A percentile compares a stretch with the other conserved stretches of the same genome.
Evolutionary conservation across 2,888 invertebrate species (phyloP).

Genomic region (Ophioninae sp.): DNA sequence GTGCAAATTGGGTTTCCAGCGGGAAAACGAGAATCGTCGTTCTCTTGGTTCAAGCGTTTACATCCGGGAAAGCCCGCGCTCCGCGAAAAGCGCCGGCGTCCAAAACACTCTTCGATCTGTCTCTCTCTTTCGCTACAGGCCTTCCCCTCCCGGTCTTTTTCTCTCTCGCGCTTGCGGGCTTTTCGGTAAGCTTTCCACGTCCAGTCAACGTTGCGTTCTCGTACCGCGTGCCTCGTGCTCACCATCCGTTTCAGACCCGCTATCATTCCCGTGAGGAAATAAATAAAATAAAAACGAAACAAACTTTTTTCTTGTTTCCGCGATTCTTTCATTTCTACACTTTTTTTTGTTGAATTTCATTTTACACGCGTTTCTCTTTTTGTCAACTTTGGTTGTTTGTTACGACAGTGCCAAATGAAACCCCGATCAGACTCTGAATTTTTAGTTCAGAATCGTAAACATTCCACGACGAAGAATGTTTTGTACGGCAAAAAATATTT

Average conservation of each 20-base stretch:
- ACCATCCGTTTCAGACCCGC: background rate
- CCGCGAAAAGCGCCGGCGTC: conserved; percentile 46
- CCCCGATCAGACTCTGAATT: background rate
- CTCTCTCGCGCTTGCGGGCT: conserved; percentile 22
- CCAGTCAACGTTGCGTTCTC: conserved; percentile 55
- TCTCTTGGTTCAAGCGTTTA: background rate
- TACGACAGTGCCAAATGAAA: background rate
- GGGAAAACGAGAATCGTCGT: background rate
- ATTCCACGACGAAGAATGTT: background rate
- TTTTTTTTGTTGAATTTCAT: background rate
- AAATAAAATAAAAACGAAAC: too few relatives aligned
- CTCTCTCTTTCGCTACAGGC: conserved; percentile 12
- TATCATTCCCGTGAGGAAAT: background rate
- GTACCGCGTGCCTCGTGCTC: conserved; percentile 38
- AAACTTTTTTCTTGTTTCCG: background rate
- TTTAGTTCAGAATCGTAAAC: background rate
- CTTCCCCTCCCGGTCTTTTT: conserved; percentile 1
- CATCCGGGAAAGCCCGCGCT: conserved; percentile 44
- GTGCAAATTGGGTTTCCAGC: background rate
- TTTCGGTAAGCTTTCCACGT: conserved; percentile 20
- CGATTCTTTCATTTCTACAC: background rate
- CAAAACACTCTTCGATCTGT: conserved; percentile 23
- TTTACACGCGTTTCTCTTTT: background rate
- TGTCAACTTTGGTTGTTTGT: background rate
- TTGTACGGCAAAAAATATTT: too few relatives aligned